Evolutionary conservation across 2,888 invertebrate genomes (phyloP).

Genomic region (Caenorhabditis wallacei): DNA sequence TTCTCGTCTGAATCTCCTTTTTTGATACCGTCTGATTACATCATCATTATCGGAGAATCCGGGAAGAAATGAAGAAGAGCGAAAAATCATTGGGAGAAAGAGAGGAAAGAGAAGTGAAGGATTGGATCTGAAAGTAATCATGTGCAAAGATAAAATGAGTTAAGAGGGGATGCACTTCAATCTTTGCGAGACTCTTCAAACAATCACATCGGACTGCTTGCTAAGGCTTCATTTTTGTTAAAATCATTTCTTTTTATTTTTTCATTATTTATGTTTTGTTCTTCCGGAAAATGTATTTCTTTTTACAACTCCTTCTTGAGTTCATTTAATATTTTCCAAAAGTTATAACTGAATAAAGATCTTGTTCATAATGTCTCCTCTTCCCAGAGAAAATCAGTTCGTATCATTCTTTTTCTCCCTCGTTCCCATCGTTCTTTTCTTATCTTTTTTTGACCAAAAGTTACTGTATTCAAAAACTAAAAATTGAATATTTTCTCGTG

Average conservation of each 20-base stretch:
- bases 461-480: background rate
- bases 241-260: slow-evolving; percentile 16
- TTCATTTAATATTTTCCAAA: too few species aligned
- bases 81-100: slow-evolving; percentile 23
- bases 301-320: too few species aligned
- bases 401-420: too few species aligned
- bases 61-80: slow-evolving; percentile 25
- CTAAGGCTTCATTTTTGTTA: too few species aligned
- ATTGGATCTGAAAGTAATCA: slow-evolving; percentile 2
- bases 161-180: slow-evolving; percentile 39
- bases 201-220: slow-evolving; percentile 16
- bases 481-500: background rate
- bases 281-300: background rate
- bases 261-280: background rate
- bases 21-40: slow-evolving; percentile 12
- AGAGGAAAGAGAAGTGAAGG: background rate
- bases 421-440: background rate
- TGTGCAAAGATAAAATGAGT: slow-evolving; percentile 1
- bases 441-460: background rate
- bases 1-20: slow-evolving; percentile 41
- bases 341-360: too few species aligned
- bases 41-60: slow-evolving; percentile 32
- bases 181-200: slow-evolving; percentile 39
- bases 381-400: too few species aligned
- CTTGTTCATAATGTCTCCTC: too few species aligned